Evolutionary conservation across 1,140 invertebrate species (phyloP), one percentile per base, ranked within the genome.

Genomic region (Hypothenemus hampei): DNA sequence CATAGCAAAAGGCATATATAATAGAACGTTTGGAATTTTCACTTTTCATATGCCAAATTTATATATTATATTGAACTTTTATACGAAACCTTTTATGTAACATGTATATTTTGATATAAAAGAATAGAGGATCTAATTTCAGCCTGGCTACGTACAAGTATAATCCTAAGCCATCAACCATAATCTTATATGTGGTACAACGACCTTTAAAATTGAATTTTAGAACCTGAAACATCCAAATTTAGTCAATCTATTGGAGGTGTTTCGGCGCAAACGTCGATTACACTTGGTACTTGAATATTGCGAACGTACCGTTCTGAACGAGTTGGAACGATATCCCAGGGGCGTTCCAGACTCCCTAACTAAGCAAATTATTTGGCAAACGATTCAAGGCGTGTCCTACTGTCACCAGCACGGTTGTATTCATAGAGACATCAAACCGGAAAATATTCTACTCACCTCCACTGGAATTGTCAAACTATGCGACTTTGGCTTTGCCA

Each of bases 201-300:
- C n/a, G n/a, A n/a, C 16, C 18, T n/a, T 43, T 68, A 52, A 43
- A 58, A 55, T 39, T 37, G 11, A n/a, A 4, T 75, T 77, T 1
- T 72, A 98, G 94, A 97, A 97, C 77, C 75, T 99, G 22, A 98
- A 99, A 72, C 97, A 99, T 76, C 93, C 92, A 7, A 99, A 99
- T 72, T 73, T 99, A 59, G 93, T 99, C 1, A 98, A 97, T 70
- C 76, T 99, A 23, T 82, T 99, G 61, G 97, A 99, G 77, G 97
- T 99, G 18, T 99, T 99, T 71, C 84, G 96, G 60, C 78, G 95
- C 39, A 98, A 98, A 76, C 82, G 92, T 53, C 90, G 97, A 67
- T 78, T 99, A 6, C 97, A 99, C 76, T 77, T 99, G 33, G 97
- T 99, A 3, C 99, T 99, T 73, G 97, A 99, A 73, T 98, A 89